Percentiles rank a stretch among this genome's conserved stretches.
phyloP scores from a whole-genome alignment of 2,113 vertebrate species.

The Brevimyrus niger region DNA sequence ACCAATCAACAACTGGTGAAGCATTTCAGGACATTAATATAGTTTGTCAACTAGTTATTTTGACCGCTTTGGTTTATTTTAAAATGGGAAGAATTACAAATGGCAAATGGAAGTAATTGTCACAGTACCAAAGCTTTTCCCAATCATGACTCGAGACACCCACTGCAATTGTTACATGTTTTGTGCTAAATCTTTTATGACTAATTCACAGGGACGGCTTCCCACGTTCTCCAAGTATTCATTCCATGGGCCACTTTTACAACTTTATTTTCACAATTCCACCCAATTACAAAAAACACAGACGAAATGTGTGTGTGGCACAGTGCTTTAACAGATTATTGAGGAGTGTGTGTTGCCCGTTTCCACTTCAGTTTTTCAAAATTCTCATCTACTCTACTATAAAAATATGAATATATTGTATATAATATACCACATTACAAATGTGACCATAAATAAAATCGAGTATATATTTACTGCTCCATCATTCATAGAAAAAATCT shows the following conservation, averaged over 20 bases:
- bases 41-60: not conserved
- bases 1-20: not conserved
- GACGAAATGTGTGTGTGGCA: not conserved
- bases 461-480: not conserved
- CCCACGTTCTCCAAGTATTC: not conserved
- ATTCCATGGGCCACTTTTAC: not conserved
- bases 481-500: constrained; percentile 8
- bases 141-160: not conserved
- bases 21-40: not conserved
- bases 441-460: not conserved
- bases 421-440: constrained; percentile 32
- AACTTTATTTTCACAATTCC: not conserved
- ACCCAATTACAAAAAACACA: not conserved
- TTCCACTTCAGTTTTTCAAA: not conserved
- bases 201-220: not conserved
- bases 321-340: not conserved
- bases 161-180: constrained; percentile 8
- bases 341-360: not conserved
- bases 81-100: not conserved
- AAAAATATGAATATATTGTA: constrained; percentile 63
- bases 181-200: not conserved
- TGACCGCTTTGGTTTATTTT: not conserved
- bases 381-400: constrained; percentile 54
- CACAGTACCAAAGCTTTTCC: not conserved
- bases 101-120: not conserved